These are phyloP conservation scores for Tragelaphus scriptus DNA, from an alignment of 2,113 vertebrate genomes.

Conservation along the genomic window DNA sequence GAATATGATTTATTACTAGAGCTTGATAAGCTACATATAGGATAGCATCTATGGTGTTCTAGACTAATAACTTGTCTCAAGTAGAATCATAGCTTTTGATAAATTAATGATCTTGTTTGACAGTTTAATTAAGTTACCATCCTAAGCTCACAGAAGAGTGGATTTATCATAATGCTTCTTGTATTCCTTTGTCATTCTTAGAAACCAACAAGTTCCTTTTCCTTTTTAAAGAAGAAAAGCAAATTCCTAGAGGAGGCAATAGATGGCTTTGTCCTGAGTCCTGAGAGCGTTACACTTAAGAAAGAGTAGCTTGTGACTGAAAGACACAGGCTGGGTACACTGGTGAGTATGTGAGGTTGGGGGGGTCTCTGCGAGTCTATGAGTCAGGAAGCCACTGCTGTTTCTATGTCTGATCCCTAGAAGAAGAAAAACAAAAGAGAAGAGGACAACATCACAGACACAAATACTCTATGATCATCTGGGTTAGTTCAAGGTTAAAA, in stretches of 20 bases:
- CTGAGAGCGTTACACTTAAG: too few relatives aligned
- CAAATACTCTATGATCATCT: too few relatives aligned
- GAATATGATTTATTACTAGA: constrained; percentile 64
- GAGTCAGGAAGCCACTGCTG: not conserved
- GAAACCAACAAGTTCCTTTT: not conserved
- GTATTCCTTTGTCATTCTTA: constrained; percentile 40
- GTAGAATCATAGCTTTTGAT: constrained; percentile 66
- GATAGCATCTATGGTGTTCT: not conserved
- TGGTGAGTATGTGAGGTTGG: not conserved
- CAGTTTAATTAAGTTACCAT: constrained; percentile 75
- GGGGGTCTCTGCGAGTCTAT: accelerated
- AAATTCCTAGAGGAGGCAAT: not conserved
- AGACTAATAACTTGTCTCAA: constrained; percentile 63
- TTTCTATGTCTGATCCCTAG: not conserved
- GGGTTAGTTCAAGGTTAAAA: not conserved
- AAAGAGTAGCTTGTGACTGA: not conserved
- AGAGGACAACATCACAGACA: not conserved
- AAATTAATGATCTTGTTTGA: constrained; percentile 73
- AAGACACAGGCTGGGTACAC: not conserved
- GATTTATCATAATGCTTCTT: constrained; percentile 44
- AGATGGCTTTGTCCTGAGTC: not conserved
- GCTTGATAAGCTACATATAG: constrained; percentile 57
- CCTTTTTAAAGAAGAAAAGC: not conserved
- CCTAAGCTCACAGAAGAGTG: constrained; percentile 54
- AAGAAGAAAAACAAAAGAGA: not conserved